A percentile compares a stretch with the other conserved stretches of the same genome.
phyloP scores from a whole-genome alignment of 2,113 vertebrate genomes.

The Oryctolagus cuniculus region DNA sequence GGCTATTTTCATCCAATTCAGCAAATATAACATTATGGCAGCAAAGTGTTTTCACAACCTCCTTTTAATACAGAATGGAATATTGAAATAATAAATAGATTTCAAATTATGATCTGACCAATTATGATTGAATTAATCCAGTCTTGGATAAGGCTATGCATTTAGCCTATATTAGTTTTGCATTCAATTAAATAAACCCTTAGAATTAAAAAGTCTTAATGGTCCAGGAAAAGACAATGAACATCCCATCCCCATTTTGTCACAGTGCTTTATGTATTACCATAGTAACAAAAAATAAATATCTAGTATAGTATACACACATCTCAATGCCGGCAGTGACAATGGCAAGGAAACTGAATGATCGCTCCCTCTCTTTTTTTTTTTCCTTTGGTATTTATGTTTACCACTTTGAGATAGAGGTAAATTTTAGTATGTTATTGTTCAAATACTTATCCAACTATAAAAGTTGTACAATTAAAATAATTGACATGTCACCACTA shows the following conservation, averaged over 20 bases:
- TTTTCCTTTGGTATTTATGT: background rate
- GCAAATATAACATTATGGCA: background rate
- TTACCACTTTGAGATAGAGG: background rate
- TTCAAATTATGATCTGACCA: background rate
- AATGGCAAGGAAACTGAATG: background rate
- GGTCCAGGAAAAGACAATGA: background rate
- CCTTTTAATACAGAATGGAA: background rate
- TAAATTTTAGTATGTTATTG: background rate
- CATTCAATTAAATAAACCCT: background rate
- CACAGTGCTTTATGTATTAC: background rate
- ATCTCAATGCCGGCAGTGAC: background rate
- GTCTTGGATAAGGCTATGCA: background rate
- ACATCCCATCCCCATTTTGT: background rate
- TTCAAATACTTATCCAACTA: background rate
- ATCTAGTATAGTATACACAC: background rate
- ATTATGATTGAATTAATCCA: background rate
- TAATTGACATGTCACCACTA: background rate
- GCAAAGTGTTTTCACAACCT: conserved; percentile 1
- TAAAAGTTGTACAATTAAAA: background rate
- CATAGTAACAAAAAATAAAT: conserved; percentile 14
- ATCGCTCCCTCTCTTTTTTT: background rate
- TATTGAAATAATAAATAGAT: conserved; percentile 14
- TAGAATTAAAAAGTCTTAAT: background rate
- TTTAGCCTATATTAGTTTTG: background rate
- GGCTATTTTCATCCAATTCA: background rate